Evolutionary conservation across 2,888 invertebrate genomes (phyloP).

Genomic region (Ectobius pallidus): DNA sequence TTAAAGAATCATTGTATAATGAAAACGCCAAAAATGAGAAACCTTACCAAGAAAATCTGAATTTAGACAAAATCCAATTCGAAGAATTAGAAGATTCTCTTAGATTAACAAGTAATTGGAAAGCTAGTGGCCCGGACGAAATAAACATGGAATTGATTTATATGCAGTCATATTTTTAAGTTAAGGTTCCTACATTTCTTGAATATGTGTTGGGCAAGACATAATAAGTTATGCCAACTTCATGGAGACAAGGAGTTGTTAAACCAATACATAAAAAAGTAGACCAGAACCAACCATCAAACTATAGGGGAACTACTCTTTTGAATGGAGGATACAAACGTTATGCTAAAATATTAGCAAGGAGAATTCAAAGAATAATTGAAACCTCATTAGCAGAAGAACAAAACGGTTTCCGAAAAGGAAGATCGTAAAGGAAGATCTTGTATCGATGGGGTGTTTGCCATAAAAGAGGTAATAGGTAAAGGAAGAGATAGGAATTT

Average conservation of each 20-base stretch:
- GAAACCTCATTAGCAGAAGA: not conserved
- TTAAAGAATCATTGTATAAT: not conserved
- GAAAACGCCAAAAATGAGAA: not conserved
- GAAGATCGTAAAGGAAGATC: no score
- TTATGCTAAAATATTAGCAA: not conserved
- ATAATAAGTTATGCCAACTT: not conserved
- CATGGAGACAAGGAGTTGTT: not conserved
- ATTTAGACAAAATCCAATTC: not conserved
- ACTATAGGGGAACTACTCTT: not conserved
- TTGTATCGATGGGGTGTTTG: no score
- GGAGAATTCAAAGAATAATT: not conserved
- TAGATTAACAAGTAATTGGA: not conserved
- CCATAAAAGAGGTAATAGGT: no score
- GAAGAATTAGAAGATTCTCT: not conserved
- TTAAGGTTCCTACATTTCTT: not conserved
- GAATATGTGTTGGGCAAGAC: not conserved
- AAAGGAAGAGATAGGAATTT: no score
- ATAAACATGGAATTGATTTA: not conserved
- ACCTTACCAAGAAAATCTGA: not conserved
- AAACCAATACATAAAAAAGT: conserved; percentile 3
- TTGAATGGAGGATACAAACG: not conserved
- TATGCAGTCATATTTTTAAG: not conserved
- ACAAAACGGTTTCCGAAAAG: not conserved
- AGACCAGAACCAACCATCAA: not conserved
- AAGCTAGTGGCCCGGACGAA: not conserved